phyloP scores from a whole-genome alignment of 1,140 invertebrate genomes.

The Ridgeia piscesae region DNA sequence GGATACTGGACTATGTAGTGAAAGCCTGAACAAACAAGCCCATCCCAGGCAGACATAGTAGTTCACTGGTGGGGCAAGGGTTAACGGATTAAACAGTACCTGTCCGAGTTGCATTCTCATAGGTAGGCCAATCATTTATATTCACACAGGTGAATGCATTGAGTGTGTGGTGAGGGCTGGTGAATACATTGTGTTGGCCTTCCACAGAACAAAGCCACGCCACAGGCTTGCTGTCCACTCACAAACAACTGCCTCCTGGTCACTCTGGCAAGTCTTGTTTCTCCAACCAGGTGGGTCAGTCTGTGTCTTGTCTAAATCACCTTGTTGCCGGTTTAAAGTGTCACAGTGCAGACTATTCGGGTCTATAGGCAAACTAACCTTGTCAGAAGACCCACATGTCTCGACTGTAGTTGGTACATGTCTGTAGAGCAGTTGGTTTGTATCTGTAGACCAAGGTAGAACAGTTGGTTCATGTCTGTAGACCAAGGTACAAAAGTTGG shows the following conservation, averaged over 20 bases:
- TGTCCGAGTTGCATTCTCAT: neutral
- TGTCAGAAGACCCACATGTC: too few relatives aligned
- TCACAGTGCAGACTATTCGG: neutral
- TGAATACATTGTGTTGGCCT: neutral
- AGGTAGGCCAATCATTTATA: conserved; percentile 5
- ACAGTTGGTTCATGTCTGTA: too few relatives aligned
- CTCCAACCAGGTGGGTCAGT: neutral
- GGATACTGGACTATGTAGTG: neutral
- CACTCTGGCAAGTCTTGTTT: neutral
- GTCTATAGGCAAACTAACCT: too few relatives aligned
- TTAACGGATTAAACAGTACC: conserved; percentile 1
- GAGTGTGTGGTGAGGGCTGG: neutral
- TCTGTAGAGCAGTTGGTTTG: too few relatives aligned
- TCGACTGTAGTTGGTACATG: too few relatives aligned
- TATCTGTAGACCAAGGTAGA: too few relatives aligned
- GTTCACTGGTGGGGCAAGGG: neutral
- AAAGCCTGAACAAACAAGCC: neutral
- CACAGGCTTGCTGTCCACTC: neutral
- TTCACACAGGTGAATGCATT: neutral
- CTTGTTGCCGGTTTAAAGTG: neutral
- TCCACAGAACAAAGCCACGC: neutral
- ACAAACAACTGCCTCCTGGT: neutral
- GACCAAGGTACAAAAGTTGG: too few relatives aligned
- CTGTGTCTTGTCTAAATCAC: neutral
- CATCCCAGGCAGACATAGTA: neutral